These are phyloP conservation scores for Platysteira castanea DNA, from an alignment of 2,113 vertebrate genomes.

Conservation along the genomic window DNA sequence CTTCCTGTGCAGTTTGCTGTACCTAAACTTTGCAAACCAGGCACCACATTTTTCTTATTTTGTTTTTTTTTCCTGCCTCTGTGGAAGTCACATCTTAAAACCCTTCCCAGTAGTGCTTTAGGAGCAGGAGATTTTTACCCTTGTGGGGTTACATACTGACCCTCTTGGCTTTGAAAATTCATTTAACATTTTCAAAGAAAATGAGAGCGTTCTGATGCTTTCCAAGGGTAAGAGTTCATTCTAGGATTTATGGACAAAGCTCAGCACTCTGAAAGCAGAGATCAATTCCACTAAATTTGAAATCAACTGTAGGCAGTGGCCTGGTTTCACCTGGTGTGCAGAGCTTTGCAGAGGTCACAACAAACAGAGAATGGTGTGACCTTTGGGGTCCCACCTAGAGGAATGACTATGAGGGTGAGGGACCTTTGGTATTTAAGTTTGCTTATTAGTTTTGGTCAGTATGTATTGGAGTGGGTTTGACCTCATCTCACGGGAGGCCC, in stretches of 20 bases:
- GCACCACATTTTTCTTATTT: background rate
- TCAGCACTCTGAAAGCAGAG: slow-evolving; percentile 41
- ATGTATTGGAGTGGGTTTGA: slow-evolving; percentile 10
- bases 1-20: background rate
- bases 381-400: slow-evolving; percentile 30
- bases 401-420: slow-evolving; percentile 20
- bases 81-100: background rate
- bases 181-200: slow-evolving; percentile 52
- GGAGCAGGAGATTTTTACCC: background rate
- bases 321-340: background rate
- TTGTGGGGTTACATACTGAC: background rate
- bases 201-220: slow-evolving; percentile 6
- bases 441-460: slow-evolving; percentile 55
- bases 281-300: slow-evolving; percentile 60
- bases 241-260: slow-evolving; percentile 61
- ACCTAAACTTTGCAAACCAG: background rate
- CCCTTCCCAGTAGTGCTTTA: background rate
- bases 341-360: slow-evolving; percentile 28
- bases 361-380: background rate
- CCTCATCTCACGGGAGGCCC: slow-evolving; percentile 12
- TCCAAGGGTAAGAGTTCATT: slow-evolving; percentile 33
- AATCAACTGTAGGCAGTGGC: slow-evolving; percentile 14
- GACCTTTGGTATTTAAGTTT: slow-evolving; percentile 64
- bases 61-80: background rate
- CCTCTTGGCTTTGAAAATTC: slow-evolving; percentile 47